Base-by-base conservation (phyloP, 1,140 invertebrate genomes). In the Meloidogyne hapla region DNA sequence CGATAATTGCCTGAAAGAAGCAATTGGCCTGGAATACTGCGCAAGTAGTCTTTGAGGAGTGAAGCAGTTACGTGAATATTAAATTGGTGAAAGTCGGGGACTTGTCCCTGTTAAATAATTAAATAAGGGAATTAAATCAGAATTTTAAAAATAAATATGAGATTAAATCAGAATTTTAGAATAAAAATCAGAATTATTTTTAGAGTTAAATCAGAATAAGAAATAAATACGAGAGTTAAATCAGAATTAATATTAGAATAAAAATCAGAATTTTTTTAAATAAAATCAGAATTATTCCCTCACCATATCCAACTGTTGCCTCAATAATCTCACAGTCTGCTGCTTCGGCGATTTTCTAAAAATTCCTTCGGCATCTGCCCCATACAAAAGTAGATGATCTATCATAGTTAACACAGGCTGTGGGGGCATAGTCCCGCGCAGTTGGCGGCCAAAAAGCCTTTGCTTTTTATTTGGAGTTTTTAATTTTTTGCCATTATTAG, bases 301-400 rank as follows among this genome's bases (percentile, higher is more conserved):
- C 1, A 73, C 71, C 56, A 63, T 21, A 75, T 82, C 81, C 28
- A 82, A 69, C 38, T 81, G 81, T 5, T 42, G 61, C 28, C 76
- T 72, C 33, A 82, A 65, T 10, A 66, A 38, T 15, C 82, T 28
- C 6, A 82, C 81, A 25, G 83, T 82, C 6, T 72, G 69, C 28
- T 77, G 78, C 68, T 82, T 82, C 13, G 81, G 82, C 6, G 82
- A 84, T 67, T 82, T 82, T n/a, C 81, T 67, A 38, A 82, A 84
- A 68, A 82, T 84, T 8, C 81, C 81, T 33, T 82, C 81, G 26
- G 75, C 69, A 38, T 84, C 67, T 21, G 67, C 38, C 26, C 79
- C 82, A 76, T 82, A 69, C 28, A 84, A 70, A 23, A 74, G 62
- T 42, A 82, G 56, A 65, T 78, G 74, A 74, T 82, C 81, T 28